phyloP scores from a whole-genome alignment of 2,113 vertebrate species.

The Pluvianellus socialis region DNA sequence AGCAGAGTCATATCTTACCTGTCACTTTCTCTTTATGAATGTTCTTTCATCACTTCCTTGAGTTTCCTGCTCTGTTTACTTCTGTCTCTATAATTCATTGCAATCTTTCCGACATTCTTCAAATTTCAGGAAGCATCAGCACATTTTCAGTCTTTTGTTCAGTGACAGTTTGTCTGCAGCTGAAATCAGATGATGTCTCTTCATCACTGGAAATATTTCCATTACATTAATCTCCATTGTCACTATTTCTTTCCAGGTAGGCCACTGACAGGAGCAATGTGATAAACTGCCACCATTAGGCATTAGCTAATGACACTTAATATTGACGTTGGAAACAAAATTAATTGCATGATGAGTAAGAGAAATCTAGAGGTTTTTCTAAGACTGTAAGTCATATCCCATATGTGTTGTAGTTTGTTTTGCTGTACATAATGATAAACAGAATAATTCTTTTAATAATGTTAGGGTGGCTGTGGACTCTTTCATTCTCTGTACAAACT shows the following conservation, averaged over 20 bases:
- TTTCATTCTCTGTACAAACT: not conserved
- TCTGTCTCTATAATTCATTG: constrained; percentile 25
- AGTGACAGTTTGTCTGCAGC: constrained; percentile 53
- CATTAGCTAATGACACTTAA: constrained; percentile 38
- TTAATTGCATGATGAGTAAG: not conserved
- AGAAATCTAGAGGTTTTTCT: not conserved
- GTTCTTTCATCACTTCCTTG: constrained; percentile 23
- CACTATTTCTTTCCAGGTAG: constrained; percentile 66
- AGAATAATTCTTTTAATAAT: not conserved
- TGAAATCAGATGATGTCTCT: constrained; percentile 61
- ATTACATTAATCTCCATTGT: constrained; percentile 62
- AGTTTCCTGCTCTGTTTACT: constrained; percentile 45
- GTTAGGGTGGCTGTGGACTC: not conserved
- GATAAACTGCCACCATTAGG: constrained; percentile 51
- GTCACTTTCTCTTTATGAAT: not conserved
- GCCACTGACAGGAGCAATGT: constrained; percentile 25
- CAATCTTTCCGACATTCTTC: not conserved
- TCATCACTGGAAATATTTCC: constrained; percentile 52
- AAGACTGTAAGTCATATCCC: not conserved
- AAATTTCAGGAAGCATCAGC: constrained; percentile 45
- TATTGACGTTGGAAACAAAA: not conserved
- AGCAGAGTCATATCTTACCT: not conserved
- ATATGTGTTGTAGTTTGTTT: not conserved
- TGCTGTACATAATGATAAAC: not conserved
- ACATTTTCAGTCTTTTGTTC: constrained; percentile 48